Evolutionary conservation across 2,113 vertebrate genomes (phyloP), one percentile per base, ranked within the genome.

Genomic region (Orycteropus afer): DNA sequence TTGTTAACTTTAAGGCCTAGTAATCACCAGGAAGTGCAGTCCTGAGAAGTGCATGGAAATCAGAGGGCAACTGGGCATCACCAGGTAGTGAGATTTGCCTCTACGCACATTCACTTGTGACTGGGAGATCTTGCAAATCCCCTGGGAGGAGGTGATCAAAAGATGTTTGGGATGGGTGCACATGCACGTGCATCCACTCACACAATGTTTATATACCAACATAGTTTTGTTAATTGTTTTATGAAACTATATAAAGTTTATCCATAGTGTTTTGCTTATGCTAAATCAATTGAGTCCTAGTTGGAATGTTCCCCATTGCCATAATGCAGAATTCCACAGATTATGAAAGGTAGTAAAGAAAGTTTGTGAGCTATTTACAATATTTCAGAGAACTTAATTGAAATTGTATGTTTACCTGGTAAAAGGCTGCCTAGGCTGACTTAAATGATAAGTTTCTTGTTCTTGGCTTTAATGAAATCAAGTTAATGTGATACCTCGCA

Each of bases 391-490:
- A 90, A 25, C 51, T 84, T 89, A 89, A 47, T 34, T 87, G 45
- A 69, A 95, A 86, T 85, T 89, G 7, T 88, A 90, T 9, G 65
- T 65, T 90, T 55, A 67, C 20, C 37, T 93, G 12, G 88, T 23
- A 59, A 74, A 55, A 89, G 45, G 29, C 27, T 85, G 9, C 40
- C 37, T 57, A 10, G 8, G 1, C 12, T 73, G 47, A 96, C 40
- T 92, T 89, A 82, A 86, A 32, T 67, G 76, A 59, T 42, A 92
- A 37, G 4, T 82, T 63, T 89, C 25, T 86, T 83, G 49, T 37
- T 76, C 95, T 71, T 74, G 25, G n/a, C 78, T 85, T 51, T 67
- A 85, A 63, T 85, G 61, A 91, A 84, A 76, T 86, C 20, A 95
- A 20, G 17, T 51, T 88, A 55, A 67, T 61, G 9, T 89, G n/a